Evolutionary conservation across 2,888 invertebrate genomes (phyloP), one percentile per base, ranked within the genome.

Genomic region (Lypha dubia): DNA sequence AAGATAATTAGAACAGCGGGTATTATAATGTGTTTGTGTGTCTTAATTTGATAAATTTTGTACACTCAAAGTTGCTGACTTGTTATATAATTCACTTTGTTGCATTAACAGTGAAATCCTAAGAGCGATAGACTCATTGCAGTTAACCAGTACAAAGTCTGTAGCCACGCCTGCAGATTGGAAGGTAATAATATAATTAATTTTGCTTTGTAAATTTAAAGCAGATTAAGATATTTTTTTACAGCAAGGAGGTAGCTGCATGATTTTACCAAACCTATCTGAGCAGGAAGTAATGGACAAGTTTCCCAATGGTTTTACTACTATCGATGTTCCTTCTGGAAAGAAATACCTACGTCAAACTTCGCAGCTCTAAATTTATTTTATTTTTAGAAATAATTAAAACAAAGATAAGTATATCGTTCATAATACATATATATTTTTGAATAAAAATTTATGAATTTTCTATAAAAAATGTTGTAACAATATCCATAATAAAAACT

Each of bases 81-180:
- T n/a, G n/a, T n/a, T n/a, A 28, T 28, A 28, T 28, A 28, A n/a
- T 8, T 35, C 53, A 49, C 58, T 60, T 56, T n/a, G n/a, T n/a
- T n/a, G n/a, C n/a, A n/a, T n/a, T 83, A 88, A 94, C 91, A 98
- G 98, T 93, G 99, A 99, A 94, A 96, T 99, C 87, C 92, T 99
- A 71, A 94, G 99, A 83, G 97, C 96, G 9, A 93, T 99, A 65
- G 98, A 99, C 91, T 98, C 99, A 0, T 93, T 99, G 80, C 97
- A 98, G 90, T 92, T 99, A 87, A 98, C 98, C 13, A 96, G 97
- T 80, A 94, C 93, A 63, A 94, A 96, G 84, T 96, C 96, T 92
- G 96, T 99, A 1, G 98, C 98, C 5, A 98, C 98, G 1, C 98
- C 98, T 20, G 98, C 94, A 15, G 96, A 98, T 91, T 98, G 98